Percentiles rank a stretch among this genome's conserved stretches.
Evolutionary conservation across 2,888 invertebrate species (phyloP).

Genomic region (Toxonevra muliebris): DNA sequence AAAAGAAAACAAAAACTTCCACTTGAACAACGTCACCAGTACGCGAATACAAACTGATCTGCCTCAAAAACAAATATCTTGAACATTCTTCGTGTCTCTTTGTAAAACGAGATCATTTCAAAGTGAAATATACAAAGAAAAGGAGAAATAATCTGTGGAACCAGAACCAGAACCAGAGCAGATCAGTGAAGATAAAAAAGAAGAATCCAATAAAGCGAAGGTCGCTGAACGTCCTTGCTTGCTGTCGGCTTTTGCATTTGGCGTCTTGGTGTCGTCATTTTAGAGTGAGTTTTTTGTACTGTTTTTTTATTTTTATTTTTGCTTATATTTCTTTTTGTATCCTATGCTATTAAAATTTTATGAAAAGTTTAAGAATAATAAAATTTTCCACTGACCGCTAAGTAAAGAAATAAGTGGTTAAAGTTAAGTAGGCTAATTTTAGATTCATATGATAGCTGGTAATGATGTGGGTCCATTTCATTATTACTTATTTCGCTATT

Average conservation of each 20-base stretch:
- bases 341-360: constrained; percentile 23
- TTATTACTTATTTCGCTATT: too few relatives aligned
- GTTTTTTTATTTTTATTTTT: constrained; percentile 33
- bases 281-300: constrained; percentile 6
- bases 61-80: too few relatives aligned
- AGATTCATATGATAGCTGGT: constrained; percentile 14
- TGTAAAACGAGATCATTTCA: constrained; percentile 31
- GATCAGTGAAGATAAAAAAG: neutral
- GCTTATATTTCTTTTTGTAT: constrained; percentile 20
- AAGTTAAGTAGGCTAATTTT: constrained; percentile 12
- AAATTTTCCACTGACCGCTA: constrained; percentile 24
- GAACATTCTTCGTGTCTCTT: too few relatives aligned
- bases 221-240: constrained; percentile 61
- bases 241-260: constrained; percentile 52
- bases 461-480: constrained; percentile 3
- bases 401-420: neutral
- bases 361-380: neutral
- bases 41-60: neutral
- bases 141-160: too few relatives aligned
- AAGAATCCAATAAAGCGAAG: constrained; percentile 45
- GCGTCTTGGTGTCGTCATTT: constrained; percentile 44
- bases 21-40: neutral
- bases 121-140: constrained; percentile 10
- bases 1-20: neutral
- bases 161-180: neutral